phyloP scores from a whole-genome alignment of 1,140 invertebrate species.

The Lepidurus arcticus region DNA sequence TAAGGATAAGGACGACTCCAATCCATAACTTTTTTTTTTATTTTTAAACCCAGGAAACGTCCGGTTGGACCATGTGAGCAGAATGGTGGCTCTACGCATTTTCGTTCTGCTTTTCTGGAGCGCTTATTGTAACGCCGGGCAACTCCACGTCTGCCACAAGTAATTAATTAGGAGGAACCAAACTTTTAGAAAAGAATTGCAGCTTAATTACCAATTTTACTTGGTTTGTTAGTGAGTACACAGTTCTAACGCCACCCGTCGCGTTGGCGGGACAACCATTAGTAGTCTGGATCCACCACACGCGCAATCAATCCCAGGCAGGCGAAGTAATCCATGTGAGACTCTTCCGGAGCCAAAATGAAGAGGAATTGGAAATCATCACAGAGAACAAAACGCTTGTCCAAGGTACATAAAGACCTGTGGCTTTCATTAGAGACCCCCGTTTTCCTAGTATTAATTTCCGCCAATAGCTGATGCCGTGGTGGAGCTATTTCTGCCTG shows the following conservation, averaged over 20 bases:
- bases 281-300: background rate
- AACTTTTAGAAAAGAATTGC: background rate
- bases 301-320: background rate
- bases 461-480: background rate
- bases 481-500: background rate
- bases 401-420: background rate
- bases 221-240: background rate
- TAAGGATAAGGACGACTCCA: background rate
- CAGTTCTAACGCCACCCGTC: background rate
- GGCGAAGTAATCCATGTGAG: background rate
- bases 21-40: background rate
- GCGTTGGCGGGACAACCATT: constrained; percentile 20
- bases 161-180: background rate
- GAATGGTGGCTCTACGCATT: constrained; percentile 11
- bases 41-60: constrained; percentile 4
- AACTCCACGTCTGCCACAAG: background rate
- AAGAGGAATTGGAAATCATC: background rate
- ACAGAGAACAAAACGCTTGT: background rate
- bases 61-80: constrained; percentile 16
- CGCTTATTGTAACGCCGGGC: background rate
- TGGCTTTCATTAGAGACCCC: background rate
- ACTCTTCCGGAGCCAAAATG: constrained; percentile 2
- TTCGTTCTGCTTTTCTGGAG: constrained; percentile 9
- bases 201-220: background rate
- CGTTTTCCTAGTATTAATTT: background rate